phyloP scores from a whole-genome alignment of 2,113 vertebrate genomes.

The Odontophorus gujanensis region DNA sequence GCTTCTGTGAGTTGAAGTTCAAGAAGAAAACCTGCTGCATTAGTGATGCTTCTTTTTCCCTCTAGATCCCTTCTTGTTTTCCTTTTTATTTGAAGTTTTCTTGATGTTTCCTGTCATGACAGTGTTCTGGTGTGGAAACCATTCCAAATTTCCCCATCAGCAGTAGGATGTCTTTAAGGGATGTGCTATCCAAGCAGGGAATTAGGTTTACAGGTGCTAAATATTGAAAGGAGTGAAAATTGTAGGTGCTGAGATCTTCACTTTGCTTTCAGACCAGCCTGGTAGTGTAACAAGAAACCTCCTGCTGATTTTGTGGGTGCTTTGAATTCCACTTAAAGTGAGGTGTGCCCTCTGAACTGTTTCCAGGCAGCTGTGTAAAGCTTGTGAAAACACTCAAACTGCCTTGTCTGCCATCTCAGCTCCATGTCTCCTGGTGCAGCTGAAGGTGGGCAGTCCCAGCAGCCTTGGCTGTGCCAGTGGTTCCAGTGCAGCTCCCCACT shows the following conservation, averaged over 20 bases:
- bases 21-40: neutral
- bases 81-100: neutral
- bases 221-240: neutral
- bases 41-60: neutral
- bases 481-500: neutral
- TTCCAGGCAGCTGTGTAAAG: neutral
- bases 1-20: neutral
- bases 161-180: neutral
- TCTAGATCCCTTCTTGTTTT: neutral
- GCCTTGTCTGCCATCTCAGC: neutral
- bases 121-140: neutral
- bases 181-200: neutral
- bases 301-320: neutral
- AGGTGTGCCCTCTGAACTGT: neutral
- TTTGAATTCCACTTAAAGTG: neutral
- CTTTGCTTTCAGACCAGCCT: neutral
- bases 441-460: neutral
- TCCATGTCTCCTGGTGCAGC: fast-evolving
- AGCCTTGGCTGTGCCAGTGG: neutral
- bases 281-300: neutral
- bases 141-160: neutral
- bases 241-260: neutral
- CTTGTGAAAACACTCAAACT: neutral
- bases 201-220: neutral
- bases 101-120: neutral